Base-by-base conservation (phyloP, 2,888 invertebrate genomes). In the Ophonus ardosiacus region DNA sequence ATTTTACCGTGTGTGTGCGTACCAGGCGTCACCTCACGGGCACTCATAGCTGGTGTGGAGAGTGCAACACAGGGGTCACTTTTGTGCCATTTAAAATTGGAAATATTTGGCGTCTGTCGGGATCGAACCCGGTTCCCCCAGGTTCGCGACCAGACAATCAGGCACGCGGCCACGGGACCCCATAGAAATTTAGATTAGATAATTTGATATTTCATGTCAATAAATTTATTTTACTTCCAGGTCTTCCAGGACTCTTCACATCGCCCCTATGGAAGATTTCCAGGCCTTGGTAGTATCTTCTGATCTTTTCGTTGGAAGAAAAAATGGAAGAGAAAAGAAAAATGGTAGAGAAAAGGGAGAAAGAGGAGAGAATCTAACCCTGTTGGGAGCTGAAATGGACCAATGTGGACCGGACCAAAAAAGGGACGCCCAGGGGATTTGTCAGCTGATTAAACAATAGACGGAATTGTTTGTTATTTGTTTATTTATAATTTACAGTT, bases 341-440 rank as follows among this genome's bases (percentile, higher is more conserved):
- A 86, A 86, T 5, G 86, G 87, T 74, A 89, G 88, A 57, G 89
- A 90, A 83, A 88, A 87, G 10, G 24, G 31, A 31, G 76, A 59
- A 38, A 65, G 43, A n/a, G 74, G 87, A 63, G 88, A 92, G 87
- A 92, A 93, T 86, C 90, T 92, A 88, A 93, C 93, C 88, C 91
- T 96, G 65, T 88, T 96, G 18, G 95, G 96, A 0, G 95, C 94
- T 18, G 90, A 89, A 15, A 92, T 93, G 79, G 96, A 96, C 88
- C 95, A 96, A 89, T 96, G 96, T 90, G 96, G 96, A 17, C 96
- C 96, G 0, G 96, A 94, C 74, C 92, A 94, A 88, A 92, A 92
- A 87, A 93, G 96, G 43, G 95, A 96, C 89, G 92, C 93, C n/a
- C 92, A 93, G 85, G 95, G 96, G 7, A 92, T 95, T 63, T 95